These are phyloP conservation scores for Scrobipalpa costella DNA, from an alignment of 2,888 invertebrate genomes.

Conservation along the genomic window DNA sequence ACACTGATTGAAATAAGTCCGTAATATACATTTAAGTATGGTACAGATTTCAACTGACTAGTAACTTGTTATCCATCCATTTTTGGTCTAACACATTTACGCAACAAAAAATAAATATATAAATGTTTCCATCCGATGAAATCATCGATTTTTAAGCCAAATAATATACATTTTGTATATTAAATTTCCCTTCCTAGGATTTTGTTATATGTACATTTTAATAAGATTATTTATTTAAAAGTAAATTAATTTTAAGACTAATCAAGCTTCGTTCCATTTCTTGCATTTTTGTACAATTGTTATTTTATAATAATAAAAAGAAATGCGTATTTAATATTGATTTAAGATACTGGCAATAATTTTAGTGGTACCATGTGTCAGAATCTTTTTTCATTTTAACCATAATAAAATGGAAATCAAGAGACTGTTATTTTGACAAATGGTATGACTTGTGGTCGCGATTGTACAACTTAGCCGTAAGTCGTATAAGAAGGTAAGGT, in stretches of 20 bases:
- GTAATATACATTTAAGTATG: slow-evolving; percentile 7
- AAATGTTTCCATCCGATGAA: slow-evolving; percentile 20
- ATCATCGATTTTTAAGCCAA: slow-evolving; percentile 38
- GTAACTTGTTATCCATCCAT: slow-evolving; percentile 17
- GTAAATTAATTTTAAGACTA: slow-evolving; percentile 52
- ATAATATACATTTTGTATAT: slow-evolving; percentile 36
- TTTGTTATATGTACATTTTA: slow-evolving; percentile 65
- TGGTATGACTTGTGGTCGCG: slow-evolving; percentile 42
- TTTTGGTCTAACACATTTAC: slow-evolving; percentile 15
- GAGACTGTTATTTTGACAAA: slow-evolving; percentile 39
- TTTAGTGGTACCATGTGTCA: slow-evolving; percentile 38
- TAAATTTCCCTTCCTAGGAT: slow-evolving; percentile 69
- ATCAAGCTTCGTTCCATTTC: slow-evolving; percentile 73
- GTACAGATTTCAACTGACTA: slow-evolving; percentile 13
- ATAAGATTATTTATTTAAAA: slow-evolving; percentile 67
- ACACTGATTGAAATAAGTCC: background rate
- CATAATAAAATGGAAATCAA: slow-evolving; percentile 18
- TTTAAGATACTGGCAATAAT: slow-evolving; percentile 44
- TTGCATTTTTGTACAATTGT: slow-evolving; percentile 78
- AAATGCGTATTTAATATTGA: slow-evolving; percentile 71
- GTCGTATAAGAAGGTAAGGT: slow-evolving; percentile 48
- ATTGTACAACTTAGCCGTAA: slow-evolving; percentile 45
- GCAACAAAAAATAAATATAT: slow-evolving; percentile 4
- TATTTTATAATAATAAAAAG: slow-evolving; percentile 64
- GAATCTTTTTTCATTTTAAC: slow-evolving; percentile 26